These are phyloP conservation scores for Drosophila bifasciata DNA, from an alignment of 1,140 invertebrate genomes.

Conservation along the genomic window DNA sequence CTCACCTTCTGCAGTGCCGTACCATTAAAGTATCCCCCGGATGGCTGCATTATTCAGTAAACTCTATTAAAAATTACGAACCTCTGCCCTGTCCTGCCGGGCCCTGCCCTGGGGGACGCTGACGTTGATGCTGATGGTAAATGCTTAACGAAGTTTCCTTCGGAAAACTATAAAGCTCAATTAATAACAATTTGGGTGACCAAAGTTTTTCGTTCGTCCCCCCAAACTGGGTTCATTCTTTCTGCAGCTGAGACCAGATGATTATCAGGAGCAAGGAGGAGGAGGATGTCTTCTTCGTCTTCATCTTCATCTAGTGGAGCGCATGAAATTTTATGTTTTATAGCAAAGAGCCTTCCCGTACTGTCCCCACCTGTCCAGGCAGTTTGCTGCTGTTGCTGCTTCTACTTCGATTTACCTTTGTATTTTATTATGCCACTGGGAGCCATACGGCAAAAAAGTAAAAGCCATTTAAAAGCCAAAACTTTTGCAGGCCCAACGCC, in stretches of 20 bases:
- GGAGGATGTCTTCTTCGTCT: slow-evolving; percentile 20
- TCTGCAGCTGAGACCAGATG: slow-evolving; percentile 30
- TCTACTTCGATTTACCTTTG: slow-evolving; percentile 79
- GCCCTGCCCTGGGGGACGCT: neutral
- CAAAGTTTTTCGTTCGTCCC: slow-evolving; percentile 61
- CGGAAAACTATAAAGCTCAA: slow-evolving; percentile 78
- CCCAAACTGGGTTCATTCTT: slow-evolving; percentile 50
- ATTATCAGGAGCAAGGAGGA: slow-evolving; percentile 4
- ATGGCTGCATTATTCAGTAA: slow-evolving; percentile 52
- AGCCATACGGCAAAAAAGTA: slow-evolving; percentile 78
- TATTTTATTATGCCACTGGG: slow-evolving; percentile 80
- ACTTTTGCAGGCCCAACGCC: slow-evolving; percentile 59
- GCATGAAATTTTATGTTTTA: slow-evolving; percentile 65
- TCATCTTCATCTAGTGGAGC: slow-evolving; percentile 24
- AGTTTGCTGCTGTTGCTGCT: slow-evolving; percentile 44
- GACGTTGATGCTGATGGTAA: slow-evolving; percentile 17
- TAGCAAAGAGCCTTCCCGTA: no score
- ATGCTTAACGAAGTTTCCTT: slow-evolving; percentile 65
- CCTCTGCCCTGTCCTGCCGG: neutral
- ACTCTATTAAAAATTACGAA: slow-evolving; percentile 55
- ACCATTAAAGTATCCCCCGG: slow-evolving; percentile 47
- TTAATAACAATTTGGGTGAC: slow-evolving; percentile 78
- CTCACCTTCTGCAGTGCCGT: slow-evolving; percentile 20
- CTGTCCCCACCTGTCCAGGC: no score
- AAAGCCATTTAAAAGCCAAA: slow-evolving; percentile 82